These are phyloP conservation scores for Centrocercus urophasianus DNA, from an alignment of 2,113 vertebrate species.

Conservation along the genomic window DNA sequence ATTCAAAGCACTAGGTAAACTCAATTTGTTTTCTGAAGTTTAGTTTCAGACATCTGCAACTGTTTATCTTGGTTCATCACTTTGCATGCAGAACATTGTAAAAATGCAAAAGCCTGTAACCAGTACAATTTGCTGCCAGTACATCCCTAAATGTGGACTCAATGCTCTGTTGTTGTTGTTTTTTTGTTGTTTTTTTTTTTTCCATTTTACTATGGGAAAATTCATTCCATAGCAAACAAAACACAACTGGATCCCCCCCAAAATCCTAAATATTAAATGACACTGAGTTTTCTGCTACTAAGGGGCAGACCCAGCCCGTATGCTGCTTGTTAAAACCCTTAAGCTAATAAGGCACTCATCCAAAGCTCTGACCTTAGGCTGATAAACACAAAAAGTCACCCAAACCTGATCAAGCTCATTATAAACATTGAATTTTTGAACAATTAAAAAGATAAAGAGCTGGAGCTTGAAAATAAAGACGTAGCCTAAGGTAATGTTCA, in stretches of 20 bases:
- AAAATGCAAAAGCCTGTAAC: not conserved
- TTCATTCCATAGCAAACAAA: slow-evolving; percentile 26
- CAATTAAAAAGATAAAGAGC: slow-evolving; percentile 42
- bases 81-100: slow-evolving; percentile 7
- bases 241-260: not conserved
- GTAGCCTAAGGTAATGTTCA: not conserved
- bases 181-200: too few relatives aligned
- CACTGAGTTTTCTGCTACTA: not conserved
- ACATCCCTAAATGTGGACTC: slow-evolving; percentile 1
- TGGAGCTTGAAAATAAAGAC: slow-evolving; percentile 27
- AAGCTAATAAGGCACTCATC: not conserved
- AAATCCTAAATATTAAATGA: slow-evolving; percentile 10
- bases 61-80: slow-evolving; percentile 35
- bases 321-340: slow-evolving; percentile 17
- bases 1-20: not conserved
- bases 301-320: not conserved
- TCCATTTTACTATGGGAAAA: not conserved
- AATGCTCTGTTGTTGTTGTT: not conserved
- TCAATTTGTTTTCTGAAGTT: slow-evolving; percentile 5
- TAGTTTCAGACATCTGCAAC: slow-evolving; percentile 23
- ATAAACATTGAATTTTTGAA: slow-evolving; percentile 22
- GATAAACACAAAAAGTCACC: not conserved
- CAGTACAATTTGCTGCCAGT: not conserved
- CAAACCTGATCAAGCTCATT: not conserved
- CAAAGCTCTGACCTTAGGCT: slow-evolving; percentile 9